These are phyloP conservation scores for Drosophila meridiana DNA, from an alignment of 2,888 invertebrate genomes.

Conservation along the genomic window DNA sequence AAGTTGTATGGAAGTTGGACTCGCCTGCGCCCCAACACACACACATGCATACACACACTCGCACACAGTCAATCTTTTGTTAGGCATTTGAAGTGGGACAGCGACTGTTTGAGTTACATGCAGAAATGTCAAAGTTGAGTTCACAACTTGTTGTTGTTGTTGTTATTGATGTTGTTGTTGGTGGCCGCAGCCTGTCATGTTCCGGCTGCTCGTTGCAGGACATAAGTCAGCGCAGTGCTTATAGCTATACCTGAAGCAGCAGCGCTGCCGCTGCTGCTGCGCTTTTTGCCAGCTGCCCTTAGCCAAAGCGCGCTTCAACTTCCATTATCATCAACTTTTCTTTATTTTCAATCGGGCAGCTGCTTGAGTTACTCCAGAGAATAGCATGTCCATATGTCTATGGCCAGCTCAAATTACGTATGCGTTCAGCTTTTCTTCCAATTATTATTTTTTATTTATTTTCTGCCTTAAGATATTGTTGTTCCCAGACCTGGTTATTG, in stretches of 20 bases:
- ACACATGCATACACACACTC: not conserved
- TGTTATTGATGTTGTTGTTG: constrained; percentile 26
- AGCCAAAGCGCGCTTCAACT: not conserved
- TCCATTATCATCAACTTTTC: constrained; percentile 18
- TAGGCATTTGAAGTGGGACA: constrained; percentile 36
- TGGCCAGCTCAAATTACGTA: constrained; percentile 44
- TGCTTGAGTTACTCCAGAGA: constrained; percentile 10
- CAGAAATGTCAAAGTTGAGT: constrained; percentile 63
- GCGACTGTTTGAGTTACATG: constrained; percentile 41
- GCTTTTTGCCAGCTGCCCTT: constrained; percentile 14
- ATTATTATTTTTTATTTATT: constrained; percentile 21
- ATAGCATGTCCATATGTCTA: not conserved
- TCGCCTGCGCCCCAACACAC: constrained; percentile 30
- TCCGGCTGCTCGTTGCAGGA: constrained; percentile 24
- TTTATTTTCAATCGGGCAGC: constrained; percentile 31
- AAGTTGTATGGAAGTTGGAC: constrained; percentile 50
- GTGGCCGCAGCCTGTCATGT: constrained; percentile 46
- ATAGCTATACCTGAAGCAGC: constrained; percentile 23
- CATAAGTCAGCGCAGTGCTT: constrained; percentile 13
- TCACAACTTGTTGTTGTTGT: constrained; percentile 24
- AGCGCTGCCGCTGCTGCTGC: constrained; percentile 6
- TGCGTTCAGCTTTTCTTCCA: constrained; percentile 35
- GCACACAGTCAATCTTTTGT: constrained; percentile 27
- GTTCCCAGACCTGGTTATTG: constrained; percentile 40
- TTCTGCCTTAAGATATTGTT: constrained; percentile 36